Evolutionary conservation across 53 echinoderm and acorn worm species (phyloP).

Genomic region (Patiria pectinifera): DNA sequence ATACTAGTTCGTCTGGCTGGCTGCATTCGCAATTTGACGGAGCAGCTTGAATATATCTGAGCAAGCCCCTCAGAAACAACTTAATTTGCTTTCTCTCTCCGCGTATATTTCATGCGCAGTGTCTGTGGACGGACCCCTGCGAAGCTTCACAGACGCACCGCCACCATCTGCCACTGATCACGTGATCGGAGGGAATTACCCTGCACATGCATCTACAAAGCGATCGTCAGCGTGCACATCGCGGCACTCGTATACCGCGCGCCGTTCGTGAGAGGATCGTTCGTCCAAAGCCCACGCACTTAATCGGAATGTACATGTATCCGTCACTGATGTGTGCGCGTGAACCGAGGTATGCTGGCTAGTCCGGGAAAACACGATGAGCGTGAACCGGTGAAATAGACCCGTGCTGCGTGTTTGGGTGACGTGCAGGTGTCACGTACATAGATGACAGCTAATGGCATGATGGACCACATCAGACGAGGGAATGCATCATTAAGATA

Average conservation of each 20-base stretch:
- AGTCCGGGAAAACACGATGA: background rate
- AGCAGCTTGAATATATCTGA: background rate
- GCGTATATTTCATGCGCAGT: background rate
- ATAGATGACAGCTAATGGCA: background rate
- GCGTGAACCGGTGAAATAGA: background rate
- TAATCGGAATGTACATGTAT: background rate
- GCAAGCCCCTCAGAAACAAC: background rate
- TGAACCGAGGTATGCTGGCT: background rate
- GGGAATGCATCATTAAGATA: background rate
- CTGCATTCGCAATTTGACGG: background rate
- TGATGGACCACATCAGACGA: background rate
- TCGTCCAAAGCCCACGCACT: background rate
- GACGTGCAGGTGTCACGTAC: slow-evolving; percentile 15
- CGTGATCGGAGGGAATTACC: background rate
- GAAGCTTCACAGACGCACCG: background rate
- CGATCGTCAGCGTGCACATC: background rate
- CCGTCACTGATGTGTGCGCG: background rate
- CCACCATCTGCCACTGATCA: background rate
- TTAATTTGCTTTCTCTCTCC: background rate
- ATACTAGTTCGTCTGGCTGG: background rate
- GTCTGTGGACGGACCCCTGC: background rate
- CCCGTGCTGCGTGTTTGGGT: background rate
- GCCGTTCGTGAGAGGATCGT: background rate
- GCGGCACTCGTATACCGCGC: background rate
- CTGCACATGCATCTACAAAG: background rate